Percentiles rank a stretch among this genome's conserved stretches.
Evolutionary conservation across 2,113 vertebrate genomes (phyloP).

Genomic region (Neodon shergylaensis): DNA sequence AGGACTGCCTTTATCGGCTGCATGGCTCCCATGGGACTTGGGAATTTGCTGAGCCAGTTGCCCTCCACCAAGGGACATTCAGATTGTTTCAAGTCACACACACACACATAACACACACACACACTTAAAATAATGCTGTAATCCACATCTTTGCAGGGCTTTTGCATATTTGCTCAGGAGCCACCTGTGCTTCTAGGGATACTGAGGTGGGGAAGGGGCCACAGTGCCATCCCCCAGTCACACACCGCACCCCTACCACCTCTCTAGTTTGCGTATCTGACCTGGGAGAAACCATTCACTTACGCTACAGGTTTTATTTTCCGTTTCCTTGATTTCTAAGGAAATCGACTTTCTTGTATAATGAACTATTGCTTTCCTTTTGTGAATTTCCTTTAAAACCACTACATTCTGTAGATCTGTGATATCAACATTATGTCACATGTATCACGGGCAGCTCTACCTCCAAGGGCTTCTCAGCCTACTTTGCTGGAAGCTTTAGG

Average conservation of each 20-base stretch:
- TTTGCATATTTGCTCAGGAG: conserved; percentile 9
- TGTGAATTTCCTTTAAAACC: neutral
- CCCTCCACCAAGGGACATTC: neutral
- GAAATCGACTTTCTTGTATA: conserved; percentile 36
- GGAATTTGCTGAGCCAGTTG: conserved; percentile 63
- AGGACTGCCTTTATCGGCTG: conserved; percentile 56
- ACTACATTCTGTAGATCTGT: neutral
- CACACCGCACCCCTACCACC: neutral
- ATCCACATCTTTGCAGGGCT: neutral
- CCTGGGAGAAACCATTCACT: neutral
- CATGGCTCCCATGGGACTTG: conserved; percentile 30
- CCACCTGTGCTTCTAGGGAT: neutral
- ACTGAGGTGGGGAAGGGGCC: neutral
- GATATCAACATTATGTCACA: neutral
- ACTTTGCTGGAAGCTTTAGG: neutral
- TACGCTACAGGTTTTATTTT: neutral
- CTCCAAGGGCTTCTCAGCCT: neutral
- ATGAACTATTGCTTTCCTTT: conserved; percentile 8
- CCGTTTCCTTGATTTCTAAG: conserved; percentile 44
- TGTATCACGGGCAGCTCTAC: neutral
- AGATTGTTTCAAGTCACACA: neutral
- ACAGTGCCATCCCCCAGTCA: neutral
- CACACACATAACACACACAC: no score
- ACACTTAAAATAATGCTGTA: neutral
- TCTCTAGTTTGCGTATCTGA: neutral